Evolutionary conservation across 1,140 invertebrate genomes (phyloP).

Genomic region (Lethrus apterus): DNA sequence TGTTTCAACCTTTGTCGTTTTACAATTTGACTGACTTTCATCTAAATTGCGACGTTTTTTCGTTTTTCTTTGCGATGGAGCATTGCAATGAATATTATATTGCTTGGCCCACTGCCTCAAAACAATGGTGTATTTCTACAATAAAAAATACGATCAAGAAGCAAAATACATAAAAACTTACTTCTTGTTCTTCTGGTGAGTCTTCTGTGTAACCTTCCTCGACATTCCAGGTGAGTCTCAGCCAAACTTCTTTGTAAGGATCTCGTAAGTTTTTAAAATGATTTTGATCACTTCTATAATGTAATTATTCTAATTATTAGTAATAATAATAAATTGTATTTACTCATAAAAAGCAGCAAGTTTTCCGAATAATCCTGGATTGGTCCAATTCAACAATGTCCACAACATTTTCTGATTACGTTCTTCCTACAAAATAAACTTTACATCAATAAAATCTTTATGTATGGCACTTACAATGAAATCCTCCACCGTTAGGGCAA

Average conservation of each 20-base stretch:
- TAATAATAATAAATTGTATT: background rate
- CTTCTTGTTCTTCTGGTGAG: background rate
- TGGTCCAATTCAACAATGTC: slow-evolving; percentile 8
- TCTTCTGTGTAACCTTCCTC: background rate
- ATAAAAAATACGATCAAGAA: background rate
- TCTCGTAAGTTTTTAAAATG: slow-evolving; percentile 3
- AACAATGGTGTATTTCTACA: background rate
- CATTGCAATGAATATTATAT: background rate
- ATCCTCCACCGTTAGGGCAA: slow-evolving; percentile 1
- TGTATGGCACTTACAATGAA: background rate
- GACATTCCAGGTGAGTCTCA: background rate
- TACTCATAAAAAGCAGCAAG: background rate
- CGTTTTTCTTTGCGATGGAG: background rate
- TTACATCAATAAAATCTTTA: no score
- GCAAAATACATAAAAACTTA: background rate
- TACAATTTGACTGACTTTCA: no score
- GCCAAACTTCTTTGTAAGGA: slow-evolving; percentile 6
- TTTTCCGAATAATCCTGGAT: slow-evolving; percentile 8
- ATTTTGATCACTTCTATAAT: slow-evolving; percentile 3
- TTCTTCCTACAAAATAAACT: slow-evolving; percentile 5
- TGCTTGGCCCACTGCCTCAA: slow-evolving; percentile 2
- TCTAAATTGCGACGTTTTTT: background rate
- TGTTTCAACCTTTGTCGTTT: no score
- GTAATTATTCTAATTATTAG: background rate
- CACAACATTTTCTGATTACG: slow-evolving; percentile 6